Conservation (phyloP, 2,797 vertebrate species). For the Galago senegalensis region DNA sequence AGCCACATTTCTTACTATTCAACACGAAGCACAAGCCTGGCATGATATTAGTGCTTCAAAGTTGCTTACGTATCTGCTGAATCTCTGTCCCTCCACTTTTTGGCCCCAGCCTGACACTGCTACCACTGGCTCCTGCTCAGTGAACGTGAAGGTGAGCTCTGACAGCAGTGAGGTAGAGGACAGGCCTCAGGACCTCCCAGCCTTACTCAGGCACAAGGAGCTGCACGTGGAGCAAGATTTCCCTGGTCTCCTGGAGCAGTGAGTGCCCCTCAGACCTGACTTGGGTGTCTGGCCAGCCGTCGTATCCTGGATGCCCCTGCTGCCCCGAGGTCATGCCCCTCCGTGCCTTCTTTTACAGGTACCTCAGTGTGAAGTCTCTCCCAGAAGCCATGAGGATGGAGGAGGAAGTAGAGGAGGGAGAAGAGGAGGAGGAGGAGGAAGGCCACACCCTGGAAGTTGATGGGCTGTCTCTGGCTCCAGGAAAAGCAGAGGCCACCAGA, state of each 20-base stretch:
- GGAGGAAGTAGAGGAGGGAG: slow-evolving; percentile 66
- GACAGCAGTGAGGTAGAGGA: slow-evolving; percentile 71
- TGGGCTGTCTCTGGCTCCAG: background rate
- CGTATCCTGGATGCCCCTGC: background rate
- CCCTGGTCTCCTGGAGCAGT: slow-evolving; percentile 89
- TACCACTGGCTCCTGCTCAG: fast-evolving
- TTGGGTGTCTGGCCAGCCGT: fast-evolving
- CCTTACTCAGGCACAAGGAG: slow-evolving; percentile 83
- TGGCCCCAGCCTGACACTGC: slow-evolving; percentile 18
- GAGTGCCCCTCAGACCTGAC: slow-evolving; percentile 80
- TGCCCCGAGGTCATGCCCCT: background rate
- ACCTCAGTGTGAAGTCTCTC: slow-evolving; percentile 89
- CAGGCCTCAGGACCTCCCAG: slow-evolving; percentile 28
- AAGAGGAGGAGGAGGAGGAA: slow-evolving; percentile 48
- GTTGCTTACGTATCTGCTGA: background rate
- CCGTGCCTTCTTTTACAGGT: slow-evolving; percentile 84
- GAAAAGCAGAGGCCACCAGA: background rate
- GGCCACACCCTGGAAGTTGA: slow-evolving; percentile 46
- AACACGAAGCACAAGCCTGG: fast-evolving
- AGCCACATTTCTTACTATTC: background rate
- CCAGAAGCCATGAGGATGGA: slow-evolving; percentile 84
- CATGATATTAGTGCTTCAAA: background rate
- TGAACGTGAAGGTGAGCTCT: slow-evolving; percentile 78
- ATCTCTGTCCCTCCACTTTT: background rate
- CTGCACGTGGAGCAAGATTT: slow-evolving; percentile 87